These are phyloP conservation scores for Phainopepla nitens DNA, from an alignment of 2,113 vertebrate species.

Conservation along the genomic window DNA sequence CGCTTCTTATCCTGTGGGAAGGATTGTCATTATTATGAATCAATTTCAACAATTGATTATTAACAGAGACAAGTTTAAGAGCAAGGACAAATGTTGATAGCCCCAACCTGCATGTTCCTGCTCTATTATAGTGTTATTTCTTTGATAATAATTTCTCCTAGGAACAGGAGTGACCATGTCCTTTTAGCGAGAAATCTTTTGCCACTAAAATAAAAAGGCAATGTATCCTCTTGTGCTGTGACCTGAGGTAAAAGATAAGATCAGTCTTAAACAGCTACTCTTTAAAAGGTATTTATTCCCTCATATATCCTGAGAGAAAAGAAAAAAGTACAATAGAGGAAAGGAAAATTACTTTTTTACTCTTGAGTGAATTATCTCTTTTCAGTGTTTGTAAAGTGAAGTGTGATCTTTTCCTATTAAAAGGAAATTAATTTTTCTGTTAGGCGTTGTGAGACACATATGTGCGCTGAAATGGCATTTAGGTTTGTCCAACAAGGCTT, in stretches of 20 bases:
- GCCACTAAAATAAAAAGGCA: not conserved
- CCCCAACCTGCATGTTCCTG: not conserved
- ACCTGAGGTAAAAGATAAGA: not conserved
- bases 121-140: not conserved
- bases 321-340: not conserved
- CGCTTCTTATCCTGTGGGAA: not conserved
- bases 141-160: not conserved
- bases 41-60: not conserved
- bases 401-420: not conserved
- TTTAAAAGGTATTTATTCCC: not conserved
- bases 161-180: not conserved
- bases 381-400: not conserved
- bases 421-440: not conserved
- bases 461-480: not conserved
- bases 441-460: not conserved
- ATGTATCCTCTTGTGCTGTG: not conserved
- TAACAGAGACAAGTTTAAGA: constrained; percentile 10
- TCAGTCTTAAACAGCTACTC: not conserved
- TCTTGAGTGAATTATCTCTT: not conserved
- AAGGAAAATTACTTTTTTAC: not conserved
- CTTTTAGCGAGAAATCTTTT: not conserved
- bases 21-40: constrained; percentile 14
- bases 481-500: not conserved
- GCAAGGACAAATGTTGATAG: not conserved
- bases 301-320: not conserved